Conservation (phyloP, 2,888 invertebrate genomes). For the Callosobruchus maculatus region DNA sequence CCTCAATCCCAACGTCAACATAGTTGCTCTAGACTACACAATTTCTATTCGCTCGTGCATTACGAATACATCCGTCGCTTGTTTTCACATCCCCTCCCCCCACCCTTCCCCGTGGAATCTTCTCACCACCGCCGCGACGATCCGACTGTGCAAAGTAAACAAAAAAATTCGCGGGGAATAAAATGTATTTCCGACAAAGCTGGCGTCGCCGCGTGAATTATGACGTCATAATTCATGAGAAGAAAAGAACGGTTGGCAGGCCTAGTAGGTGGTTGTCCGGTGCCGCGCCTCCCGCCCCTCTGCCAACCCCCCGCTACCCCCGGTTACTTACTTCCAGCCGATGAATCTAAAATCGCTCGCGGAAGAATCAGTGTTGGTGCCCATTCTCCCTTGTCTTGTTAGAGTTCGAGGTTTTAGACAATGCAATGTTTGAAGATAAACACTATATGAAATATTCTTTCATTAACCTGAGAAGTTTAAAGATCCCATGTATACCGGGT, state of each 20-base stretch:
- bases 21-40: too few relatives aligned
- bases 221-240: constrained; percentile 46
- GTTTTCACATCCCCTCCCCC: neutral
- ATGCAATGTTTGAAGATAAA: too few relatives aligned
- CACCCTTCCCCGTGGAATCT: neutral
- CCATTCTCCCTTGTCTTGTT: too few relatives aligned
- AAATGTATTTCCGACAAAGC: constrained; percentile 39
- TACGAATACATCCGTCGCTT: neutral
- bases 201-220: constrained; percentile 47
- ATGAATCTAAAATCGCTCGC: neutral
- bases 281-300: constrained; percentile 16
- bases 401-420: too few relatives aligned
- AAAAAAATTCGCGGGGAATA: constrained; percentile 25
- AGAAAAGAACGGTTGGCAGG: constrained; percentile 47
- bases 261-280: constrained; percentile 45
- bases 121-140: constrained; percentile 6
- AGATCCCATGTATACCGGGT: too few relatives aligned
- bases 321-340: neutral
- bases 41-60: neutral
- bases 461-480: too few relatives aligned
- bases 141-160: constrained; percentile 15
- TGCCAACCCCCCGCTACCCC: neutral
- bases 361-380: neutral
- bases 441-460: too few relatives aligned
- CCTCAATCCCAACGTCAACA: too few relatives aligned